These are phyloP conservation scores for Agrilus planipennis DNA, from an alignment of 1,140 invertebrate genomes.

Conservation along the genomic window DNA sequence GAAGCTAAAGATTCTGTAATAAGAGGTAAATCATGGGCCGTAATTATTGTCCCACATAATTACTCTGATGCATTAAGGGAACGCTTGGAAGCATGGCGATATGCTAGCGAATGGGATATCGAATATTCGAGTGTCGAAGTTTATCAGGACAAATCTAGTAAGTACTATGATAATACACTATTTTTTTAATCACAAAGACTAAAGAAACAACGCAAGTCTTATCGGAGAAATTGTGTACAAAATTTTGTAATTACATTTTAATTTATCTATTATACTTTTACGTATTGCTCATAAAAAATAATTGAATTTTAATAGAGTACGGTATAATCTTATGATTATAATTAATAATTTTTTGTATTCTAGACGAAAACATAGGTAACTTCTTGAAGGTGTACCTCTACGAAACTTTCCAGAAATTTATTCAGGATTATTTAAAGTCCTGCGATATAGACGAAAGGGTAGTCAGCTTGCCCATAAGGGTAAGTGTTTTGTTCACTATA, in stretches of 20 bases:
- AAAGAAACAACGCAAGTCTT: background rate
- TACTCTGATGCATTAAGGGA: slow-evolving; percentile 70
- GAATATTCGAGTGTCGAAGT: slow-evolving; percentile 70
- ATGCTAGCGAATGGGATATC: slow-evolving; percentile 65
- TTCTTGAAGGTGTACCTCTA: slow-evolving; percentile 71
- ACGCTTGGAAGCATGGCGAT: slow-evolving; percentile 49
- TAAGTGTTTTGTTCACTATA: slow-evolving; percentile 30
- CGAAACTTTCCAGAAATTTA: slow-evolving; percentile 64
- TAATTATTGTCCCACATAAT: slow-evolving; percentile 72
- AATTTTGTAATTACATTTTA: too few species aligned
- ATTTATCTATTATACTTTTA: background rate
- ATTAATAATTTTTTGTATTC: too few species aligned
- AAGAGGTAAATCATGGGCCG: slow-evolving; percentile 72
- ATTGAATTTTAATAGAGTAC: too few species aligned
- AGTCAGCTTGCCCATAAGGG: slow-evolving; percentile 71
- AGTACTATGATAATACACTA: slow-evolving; percentile 26
- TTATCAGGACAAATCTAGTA: slow-evolving; percentile 84
- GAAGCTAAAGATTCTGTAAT: slow-evolving; percentile 58
- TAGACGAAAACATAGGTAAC: slow-evolving; percentile 80
- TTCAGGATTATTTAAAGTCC: slow-evolving; percentile 50
- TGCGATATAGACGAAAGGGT: slow-evolving; percentile 68
- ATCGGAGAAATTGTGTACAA: too few species aligned
- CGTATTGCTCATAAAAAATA: too few species aligned
- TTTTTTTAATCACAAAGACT: background rate
- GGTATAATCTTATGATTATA: too few species aligned